Base-by-base conservation (phyloP, 1,140 invertebrate genomes). In the Megalonaias nervosa region DNA sequence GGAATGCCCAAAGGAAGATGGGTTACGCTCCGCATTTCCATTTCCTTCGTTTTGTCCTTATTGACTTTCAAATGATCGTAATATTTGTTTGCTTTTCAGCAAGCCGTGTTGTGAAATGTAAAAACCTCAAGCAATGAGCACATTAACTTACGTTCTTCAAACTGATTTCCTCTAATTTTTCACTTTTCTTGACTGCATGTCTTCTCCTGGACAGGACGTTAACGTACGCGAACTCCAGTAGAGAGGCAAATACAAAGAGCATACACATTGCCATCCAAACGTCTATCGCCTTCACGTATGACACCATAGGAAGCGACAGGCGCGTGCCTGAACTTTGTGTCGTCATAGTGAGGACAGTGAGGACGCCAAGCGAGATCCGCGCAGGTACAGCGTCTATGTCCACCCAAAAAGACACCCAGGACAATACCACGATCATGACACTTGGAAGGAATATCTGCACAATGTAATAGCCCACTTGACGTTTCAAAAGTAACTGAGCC, bases 381-480 rank as follows among this genome's bases (percentile, higher is more conserved):
- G 93, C 93, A 9, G 93, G 92, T 11, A 93, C 91, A 78, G 93
- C 93, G 60, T 93, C 92, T 31, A 93, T 91, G 79, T 94, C 93
- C 66, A 94, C 92, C 96, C 97, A 99, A 90, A 99, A 98, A 0
- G 96, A 97, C 0, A 99, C 97, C 97, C 97, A 99, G 1, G 96
- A 98, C 0, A 99, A 91, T 1, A 98, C 95, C 0, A 99, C 97
- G 75, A 98, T 96, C 62, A 98, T 92, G 64, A 97, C 95, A 88
- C 96, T 97, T 0, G 97, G 97, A 55, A 97, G 93, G 90, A 97
- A 98, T 9, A 97, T 95, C 91, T 96, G 95, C 78, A 96, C 95
- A 1, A 98, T 92, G 90, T 98, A 98, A 88, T 97, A 98, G 59
- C 96, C 97, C 38, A 85, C 79, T 38, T 81, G 71, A 59, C 87